These are phyloP conservation scores for Lepus timidus DNA, from an alignment of 2,113 vertebrate species.

Conservation along the genomic window DNA sequence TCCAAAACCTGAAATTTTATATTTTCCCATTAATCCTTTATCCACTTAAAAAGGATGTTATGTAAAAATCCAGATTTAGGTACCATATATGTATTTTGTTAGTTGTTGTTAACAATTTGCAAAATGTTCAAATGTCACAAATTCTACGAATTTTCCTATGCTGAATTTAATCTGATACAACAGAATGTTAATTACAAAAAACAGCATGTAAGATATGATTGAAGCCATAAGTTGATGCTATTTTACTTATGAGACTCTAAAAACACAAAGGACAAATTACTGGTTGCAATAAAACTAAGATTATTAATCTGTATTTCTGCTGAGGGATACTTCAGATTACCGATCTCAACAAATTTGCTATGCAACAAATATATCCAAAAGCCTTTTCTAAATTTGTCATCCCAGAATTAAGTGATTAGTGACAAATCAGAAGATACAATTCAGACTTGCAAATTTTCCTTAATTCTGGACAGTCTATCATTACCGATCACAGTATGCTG, in stretches of 20 bases:
- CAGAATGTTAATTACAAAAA: neutral
- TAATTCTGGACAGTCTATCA: neutral
- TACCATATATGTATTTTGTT: neutral
- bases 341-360: neutral
- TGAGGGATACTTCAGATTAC: neutral
- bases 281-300: neutral
- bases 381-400: neutral
- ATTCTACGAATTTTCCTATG: neutral
- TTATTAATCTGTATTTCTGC: neutral
- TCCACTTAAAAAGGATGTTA: neutral
- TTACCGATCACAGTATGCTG: neutral
- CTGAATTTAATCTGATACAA: neutral
- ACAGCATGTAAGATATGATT: neutral
- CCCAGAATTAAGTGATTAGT: neutral
- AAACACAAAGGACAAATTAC: neutral
- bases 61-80: neutral
- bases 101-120: neutral
- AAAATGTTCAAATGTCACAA: neutral
- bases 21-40: neutral
- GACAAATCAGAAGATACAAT: neutral
- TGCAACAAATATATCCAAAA: neutral
- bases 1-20: neutral
- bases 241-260: neutral
- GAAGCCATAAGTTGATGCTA: neutral
- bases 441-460: neutral